A percentile compares a stretch with the other conserved stretches of the same genome.
Conservation (phyloP, 1,140 invertebrate genomes). For the Anoplolepis gracilipes region DNA sequence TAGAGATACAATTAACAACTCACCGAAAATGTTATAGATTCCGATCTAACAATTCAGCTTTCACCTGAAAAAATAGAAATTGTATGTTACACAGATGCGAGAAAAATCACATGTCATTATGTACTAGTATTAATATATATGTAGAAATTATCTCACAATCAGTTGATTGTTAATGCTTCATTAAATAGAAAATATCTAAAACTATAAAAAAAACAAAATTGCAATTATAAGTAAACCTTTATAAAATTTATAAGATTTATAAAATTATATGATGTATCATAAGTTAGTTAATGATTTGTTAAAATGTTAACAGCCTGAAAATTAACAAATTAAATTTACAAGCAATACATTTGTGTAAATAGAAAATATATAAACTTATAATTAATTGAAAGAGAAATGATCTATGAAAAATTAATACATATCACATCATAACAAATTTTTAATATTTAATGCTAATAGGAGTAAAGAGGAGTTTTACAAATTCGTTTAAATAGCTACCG, state of each 20-base stretch:
- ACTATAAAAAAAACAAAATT: not conserved
- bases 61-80: slow-evolving; percentile 34
- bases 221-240: not conserved
- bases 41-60: slow-evolving; percentile 5
- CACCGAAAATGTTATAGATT: slow-evolving; percentile 24
- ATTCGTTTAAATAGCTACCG: not conserved
- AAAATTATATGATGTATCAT: not conserved
- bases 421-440: not conserved
- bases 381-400: slow-evolving; percentile 5
- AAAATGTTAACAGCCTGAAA: not conserved
- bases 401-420: not conserved
- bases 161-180: no score
- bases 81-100: not conserved
- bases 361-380: not conserved
- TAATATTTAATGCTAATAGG: not conserved
- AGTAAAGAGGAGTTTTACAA: not conserved
- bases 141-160: no score
- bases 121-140: no score
- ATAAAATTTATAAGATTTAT: not conserved
- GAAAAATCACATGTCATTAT: not conserved
- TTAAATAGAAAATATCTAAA: not conserved
- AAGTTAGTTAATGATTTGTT: not conserved
- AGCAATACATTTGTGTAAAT: not conserved
- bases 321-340: slow-evolving; percentile 5
- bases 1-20: slow-evolving; percentile 19